These are phyloP conservation scores for Apolygus lucorum DNA, from an alignment of 1,140 invertebrate genomes.

Conservation along the genomic window DNA sequence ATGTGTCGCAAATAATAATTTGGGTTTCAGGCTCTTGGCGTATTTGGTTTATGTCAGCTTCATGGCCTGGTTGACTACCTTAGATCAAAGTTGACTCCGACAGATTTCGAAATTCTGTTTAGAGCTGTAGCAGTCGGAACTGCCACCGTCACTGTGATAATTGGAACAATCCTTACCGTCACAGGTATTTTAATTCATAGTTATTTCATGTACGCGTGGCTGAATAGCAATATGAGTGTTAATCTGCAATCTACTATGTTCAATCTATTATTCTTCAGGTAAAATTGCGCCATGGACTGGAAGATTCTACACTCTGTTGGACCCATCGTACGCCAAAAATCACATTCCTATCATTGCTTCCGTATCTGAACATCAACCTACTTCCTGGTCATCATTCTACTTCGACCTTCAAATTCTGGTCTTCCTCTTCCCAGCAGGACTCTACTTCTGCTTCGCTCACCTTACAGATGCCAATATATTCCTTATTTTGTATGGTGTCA, in stretches of 20 bases:
- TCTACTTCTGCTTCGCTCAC: conserved; percentile 92
- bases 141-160: conserved; percentile 50
- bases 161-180: conserved; percentile 68
- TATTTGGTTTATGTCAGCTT: conserved; percentile 93
- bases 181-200: conserved; percentile 69
- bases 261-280: too few relatives aligned
- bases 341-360: conserved; percentile 99
- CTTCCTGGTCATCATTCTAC: conserved; percentile 97
- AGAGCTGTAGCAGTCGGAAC: conserved; percentile 59
- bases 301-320: conserved; percentile 93
- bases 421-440: conserved; percentile 88
- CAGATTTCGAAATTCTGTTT: conserved; percentile 84
- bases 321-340: conserved; percentile 98
- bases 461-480: conserved; percentile 95
- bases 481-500: conserved; percentile 92
- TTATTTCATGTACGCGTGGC: too few relatives aligned
- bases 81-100: conserved; percentile 63
- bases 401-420: conserved; percentile 93
- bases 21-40: conserved; percentile 77
- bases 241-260: neutral
- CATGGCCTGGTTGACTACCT: conserved; percentile 87
- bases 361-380: conserved; percentile 97
- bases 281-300: conserved; percentile 98
- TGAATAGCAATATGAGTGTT: neutral
- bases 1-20: too few relatives aligned